phyloP scores from a whole-genome alignment of 2,113 vertebrate species.

The Morone saxatilis region DNA sequence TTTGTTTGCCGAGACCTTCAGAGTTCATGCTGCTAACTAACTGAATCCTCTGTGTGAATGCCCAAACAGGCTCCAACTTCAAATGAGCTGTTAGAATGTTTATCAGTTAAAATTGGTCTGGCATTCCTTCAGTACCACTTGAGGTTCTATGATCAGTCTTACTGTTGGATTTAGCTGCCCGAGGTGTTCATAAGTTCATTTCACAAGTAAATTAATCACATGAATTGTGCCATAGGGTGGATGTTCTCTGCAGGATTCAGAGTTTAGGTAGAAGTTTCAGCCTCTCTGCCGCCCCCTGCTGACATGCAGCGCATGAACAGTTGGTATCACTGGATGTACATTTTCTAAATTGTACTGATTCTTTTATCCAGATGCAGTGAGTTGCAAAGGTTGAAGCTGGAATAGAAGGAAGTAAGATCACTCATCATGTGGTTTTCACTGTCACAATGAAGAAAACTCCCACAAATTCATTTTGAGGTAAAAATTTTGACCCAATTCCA shows the following conservation, averaged over 20 bases:
- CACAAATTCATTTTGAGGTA: not conserved
- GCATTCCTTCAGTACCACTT: no score
- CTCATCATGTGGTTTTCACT: not conserved
- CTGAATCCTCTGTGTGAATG: not conserved
- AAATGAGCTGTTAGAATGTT: not conserved
- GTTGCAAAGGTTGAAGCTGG: not conserved
- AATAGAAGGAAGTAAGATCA: not conserved
- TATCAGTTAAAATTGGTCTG: not conserved
- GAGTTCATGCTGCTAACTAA: not conserved
- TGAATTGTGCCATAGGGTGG: not conserved
- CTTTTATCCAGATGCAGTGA: not conserved
- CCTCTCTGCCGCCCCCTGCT: conserved; percentile 35
- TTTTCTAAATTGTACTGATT: not conserved
- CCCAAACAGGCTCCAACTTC: not conserved
- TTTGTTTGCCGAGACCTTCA: not conserved
- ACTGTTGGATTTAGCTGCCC: not conserved
- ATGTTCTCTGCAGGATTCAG: not conserved
- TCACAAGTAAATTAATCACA: not conserved
- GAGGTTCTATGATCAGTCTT: not conserved
- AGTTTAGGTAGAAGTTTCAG: not conserved
- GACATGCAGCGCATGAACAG: not conserved
- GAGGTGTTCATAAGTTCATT: not conserved
- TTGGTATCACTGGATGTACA: not conserved
- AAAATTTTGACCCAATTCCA: not conserved
- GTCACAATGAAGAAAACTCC: not conserved